Evolutionary conservation across 1,140 invertebrate species (phyloP), one percentile per base, ranked within the genome.

Genomic region (Zaprionus ghesquierei): DNA sequence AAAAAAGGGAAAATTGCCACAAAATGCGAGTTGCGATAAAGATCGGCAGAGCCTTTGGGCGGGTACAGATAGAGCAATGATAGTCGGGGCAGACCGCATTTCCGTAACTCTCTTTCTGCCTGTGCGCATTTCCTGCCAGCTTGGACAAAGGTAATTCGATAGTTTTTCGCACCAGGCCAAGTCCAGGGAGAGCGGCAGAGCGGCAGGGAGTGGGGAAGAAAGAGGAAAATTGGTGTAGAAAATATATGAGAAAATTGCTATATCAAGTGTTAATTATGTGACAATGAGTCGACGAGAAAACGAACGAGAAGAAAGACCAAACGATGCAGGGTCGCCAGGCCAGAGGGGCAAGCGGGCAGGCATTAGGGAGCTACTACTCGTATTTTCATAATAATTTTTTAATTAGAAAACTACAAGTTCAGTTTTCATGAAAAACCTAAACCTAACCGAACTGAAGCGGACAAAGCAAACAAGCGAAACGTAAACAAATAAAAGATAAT

Each of bases 181-280:
- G n/a, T n/a, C n/a, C n/a, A n/a, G n/a, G n/a, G n/a, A n/a, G n/a
- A n/a, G n/a, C n/a, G n/a, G n/a, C n/a, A n/a, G n/a, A n/a, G n/a
- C n/a, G n/a, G n/a, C n/a, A n/a, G n/a, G n/a, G n/a, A n/a, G n/a
- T n/a, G n/a, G n/a, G n/a, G n/a, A n/a, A n/a, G n/a, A n/a, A n/a
- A 4, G 38, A 20, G 55, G 58, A 46, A 75, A 78, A 77, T 59
- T 69, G 15, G 10, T 33, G 31, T 62, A 62, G 61, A 68, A 63
- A 56, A 49, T 38, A 49, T 38, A 69, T 51, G 58, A 55, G 66
- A 73, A 69, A 63, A 58, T 51, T 87, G 79, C 79, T 79, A 79
- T 89, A 87, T 87, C 82, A 82, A 87, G 82, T 89, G 82, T 87
- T 87, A 89, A 87, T 87, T 87, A 89, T 87, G 84, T 89, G 82